These are phyloP conservation scores for Cephonodes hylas DNA, from an alignment of 2,888 invertebrate genomes.

Conservation along the genomic window DNA sequence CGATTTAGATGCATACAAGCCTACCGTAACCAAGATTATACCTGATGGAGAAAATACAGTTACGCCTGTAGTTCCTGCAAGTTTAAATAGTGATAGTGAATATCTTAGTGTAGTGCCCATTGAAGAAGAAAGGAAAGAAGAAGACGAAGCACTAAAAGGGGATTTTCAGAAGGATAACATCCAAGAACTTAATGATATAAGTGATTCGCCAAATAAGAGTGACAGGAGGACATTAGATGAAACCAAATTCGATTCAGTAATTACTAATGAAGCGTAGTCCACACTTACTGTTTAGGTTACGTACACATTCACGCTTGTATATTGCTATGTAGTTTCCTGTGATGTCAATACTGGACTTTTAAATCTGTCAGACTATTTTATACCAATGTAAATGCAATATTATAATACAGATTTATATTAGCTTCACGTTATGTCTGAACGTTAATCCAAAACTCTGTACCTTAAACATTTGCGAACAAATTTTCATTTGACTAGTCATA, in stretches of 20 bases:
- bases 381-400: conserved; percentile 45
- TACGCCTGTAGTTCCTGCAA: conserved; percentile 21
- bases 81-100: conserved; percentile 38
- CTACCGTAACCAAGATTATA: conserved; percentile 25
- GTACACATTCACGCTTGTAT: conserved; percentile 48
- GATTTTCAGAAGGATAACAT: conserved; percentile 54
- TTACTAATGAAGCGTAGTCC: conserved; percentile 62
- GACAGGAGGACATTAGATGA: conserved; percentile 69
- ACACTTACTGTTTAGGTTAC: conserved; percentile 21
- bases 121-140: conserved; percentile 39
- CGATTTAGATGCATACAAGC: conserved; percentile 49
- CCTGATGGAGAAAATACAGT: background rate
- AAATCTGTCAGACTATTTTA: conserved; percentile 40
- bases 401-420: conserved; percentile 27
- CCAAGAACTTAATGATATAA: conserved; percentile 67
- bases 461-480: conserved; percentile 37
- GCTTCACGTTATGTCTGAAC: conserved; percentile 14
- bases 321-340: conserved; percentile 62
- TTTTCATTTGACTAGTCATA: conserved; percentile 77
- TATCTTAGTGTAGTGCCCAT: conserved; percentile 69
- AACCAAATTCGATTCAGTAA: conserved; percentile 58
- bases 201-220: conserved; percentile 73
- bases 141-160: conserved; percentile 48
- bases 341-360: conserved; percentile 47
- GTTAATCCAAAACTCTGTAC: conserved; percentile 14